Percentiles rank a stretch among this genome's conserved stretches.
Evolutionary conservation across 2,113 vertebrate species (phyloP).

Genomic region (Brienomyrus brachyistius): DNA sequence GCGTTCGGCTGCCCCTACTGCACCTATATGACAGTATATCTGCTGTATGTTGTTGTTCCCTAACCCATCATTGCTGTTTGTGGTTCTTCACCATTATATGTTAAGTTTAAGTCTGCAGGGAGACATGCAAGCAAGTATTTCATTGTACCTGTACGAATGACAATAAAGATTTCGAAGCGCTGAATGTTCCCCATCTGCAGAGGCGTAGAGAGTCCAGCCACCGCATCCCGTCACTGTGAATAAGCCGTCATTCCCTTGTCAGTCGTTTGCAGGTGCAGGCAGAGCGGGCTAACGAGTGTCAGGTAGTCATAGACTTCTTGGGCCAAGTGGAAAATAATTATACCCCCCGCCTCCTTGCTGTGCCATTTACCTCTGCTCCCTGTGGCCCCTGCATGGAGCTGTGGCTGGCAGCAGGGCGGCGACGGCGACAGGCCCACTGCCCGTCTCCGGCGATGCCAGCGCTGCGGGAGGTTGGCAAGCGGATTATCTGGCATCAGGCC

Average conservation of each 20-base stretch:
- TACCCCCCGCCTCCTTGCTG: neutral
- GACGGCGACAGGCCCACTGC: neutral
- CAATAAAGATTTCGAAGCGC: neutral
- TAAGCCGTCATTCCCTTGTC: neutral
- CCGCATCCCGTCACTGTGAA: neutral
- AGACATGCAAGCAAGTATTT: neutral
- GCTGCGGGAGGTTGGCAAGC: neutral
- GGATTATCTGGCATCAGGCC: neutral
- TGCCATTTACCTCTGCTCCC: neutral
- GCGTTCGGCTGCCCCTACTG: neutral
- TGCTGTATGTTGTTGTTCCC: neutral
- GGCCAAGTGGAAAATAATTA: conserved; percentile 12
- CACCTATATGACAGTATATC: neutral
- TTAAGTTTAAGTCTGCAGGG: neutral
- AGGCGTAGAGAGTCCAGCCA: neutral
- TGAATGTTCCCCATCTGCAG: neutral
- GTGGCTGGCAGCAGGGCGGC: neutral
- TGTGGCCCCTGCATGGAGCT: neutral
- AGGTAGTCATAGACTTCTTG: neutral
- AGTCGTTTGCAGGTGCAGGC: neutral
- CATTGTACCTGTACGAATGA: neutral
- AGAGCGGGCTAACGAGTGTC: neutral
- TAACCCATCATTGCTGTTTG: neutral
- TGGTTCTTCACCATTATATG: neutral
- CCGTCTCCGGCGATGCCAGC: neutral